Evolutionary conservation across 2,797 vertebrate genomes (phyloP).

Genomic region (Cichlasoma orientale): DNA sequence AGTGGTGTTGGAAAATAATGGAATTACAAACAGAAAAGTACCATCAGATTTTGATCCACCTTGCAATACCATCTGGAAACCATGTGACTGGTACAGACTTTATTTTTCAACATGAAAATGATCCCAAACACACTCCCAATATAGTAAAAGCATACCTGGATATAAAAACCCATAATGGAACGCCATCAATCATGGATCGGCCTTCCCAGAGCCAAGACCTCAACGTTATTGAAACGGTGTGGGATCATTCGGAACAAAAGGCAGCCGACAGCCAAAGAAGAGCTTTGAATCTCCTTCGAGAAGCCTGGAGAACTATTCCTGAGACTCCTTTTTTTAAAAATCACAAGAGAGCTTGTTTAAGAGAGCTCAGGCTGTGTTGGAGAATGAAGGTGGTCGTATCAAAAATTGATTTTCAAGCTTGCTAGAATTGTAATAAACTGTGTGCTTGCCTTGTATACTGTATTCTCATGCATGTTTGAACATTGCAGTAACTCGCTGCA

Average conservation of each 20-base stretch:
- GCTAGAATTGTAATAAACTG: neutral
- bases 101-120: too few relatives aligned
- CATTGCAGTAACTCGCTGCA: neutral
- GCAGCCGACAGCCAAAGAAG: neutral
- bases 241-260: neutral
- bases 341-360: too few relatives aligned
- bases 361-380: neutral
- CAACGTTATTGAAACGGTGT: neutral
- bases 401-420: neutral
- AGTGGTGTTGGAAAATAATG: too few relatives aligned
- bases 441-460: neutral
- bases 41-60: neutral
- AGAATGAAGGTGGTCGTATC: neutral
- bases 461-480: neutral
- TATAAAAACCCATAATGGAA: neutral
- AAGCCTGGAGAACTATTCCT: neutral
- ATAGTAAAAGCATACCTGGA: neutral
- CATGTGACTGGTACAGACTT: too few relatives aligned
- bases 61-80: neutral
- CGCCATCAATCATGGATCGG: neutral
- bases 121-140: neutral
- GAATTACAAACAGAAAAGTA: neutral
- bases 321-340: too few relatives aligned
- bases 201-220: neutral
- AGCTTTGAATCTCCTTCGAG: neutral